Evolutionary conservation across 2,888 invertebrate genomes (phyloP), one percentile per base, ranked within the genome.

Genomic region (Drosophila sordidula): DNA sequence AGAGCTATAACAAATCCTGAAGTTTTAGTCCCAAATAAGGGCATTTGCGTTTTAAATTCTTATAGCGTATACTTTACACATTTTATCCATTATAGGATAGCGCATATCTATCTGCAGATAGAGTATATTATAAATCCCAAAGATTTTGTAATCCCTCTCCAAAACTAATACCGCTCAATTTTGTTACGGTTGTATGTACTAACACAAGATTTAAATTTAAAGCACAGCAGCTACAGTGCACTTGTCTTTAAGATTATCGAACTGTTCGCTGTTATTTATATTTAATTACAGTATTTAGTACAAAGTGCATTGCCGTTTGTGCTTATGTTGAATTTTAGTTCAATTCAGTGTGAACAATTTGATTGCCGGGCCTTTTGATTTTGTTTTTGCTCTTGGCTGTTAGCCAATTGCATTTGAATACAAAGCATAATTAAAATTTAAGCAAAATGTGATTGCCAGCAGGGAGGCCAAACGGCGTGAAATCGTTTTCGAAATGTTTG

Each of bases 341-440:
- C 9, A 56, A 59, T 44, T 49, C 0, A n/a, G 52, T 36, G 29
- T 11, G 42, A 16, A 58, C 22, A 38, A 44, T 56, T 61, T 42
- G 29, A 62, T 57, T 62, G 58, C 38, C 44, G 36, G 12, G 29
- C 54, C 22, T 25, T 54, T 58, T 25, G 44, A 14, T 25, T 42
- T 45, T 18, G 34, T 25, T 66, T 32, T 32, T 32, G 11, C 9
- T 3, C 9, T n/a, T 57, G 59, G 45, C 54, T 51, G 9, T 52
- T 56, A 32, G 63, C 41, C 65, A 59, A 75, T 41, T 18, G 38
- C 26, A 63, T 42, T 42, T 36, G 22, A 49, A 49, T 29, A 14
- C 18, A 38, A 29, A 29, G 29, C 39, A 42, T 29, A 49, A 72
- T 66, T 56, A 25, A 64, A 63, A 29, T 41, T 42, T 34, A 18